Percentiles rank a stretch among this genome's conserved stretches.
Conservation (phyloP, 2,113 vertebrate genomes). For the Mus musculus region GRCm39 chr2:114057001-114057500, state of each 20-base stretch:
- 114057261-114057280: constrained; percentile 66
- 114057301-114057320: constrained; percentile 47
- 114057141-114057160: constrained; percentile 59
- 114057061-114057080: constrained; percentile 71
- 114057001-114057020: constrained; percentile 83
- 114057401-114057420: constrained; percentile 19
- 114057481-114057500: constrained; percentile 8
- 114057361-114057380: not conserved
- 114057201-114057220: no score
- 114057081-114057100: constrained; percentile 77
- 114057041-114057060: constrained; percentile 81
- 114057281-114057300: constrained; percentile 57
- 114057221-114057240: not conserved
- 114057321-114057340: constrained; percentile 37
- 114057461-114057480: not conserved
- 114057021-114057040: constrained; percentile 79
- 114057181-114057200: not conserved
- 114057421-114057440: not conserved
- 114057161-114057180: not conserved
- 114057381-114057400: not conserved
- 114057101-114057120: constrained; percentile 77
- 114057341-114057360: constrained; percentile 55
- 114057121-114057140: constrained; percentile 69
- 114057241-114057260: constrained; percentile 53
- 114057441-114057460: not conserved